A percentile compares a stretch with the other conserved stretches of the same genome.
phyloP scores from a whole-genome alignment of 2,888 invertebrate genomes.

The Hydrotaea cyrtoneurina region DNA sequence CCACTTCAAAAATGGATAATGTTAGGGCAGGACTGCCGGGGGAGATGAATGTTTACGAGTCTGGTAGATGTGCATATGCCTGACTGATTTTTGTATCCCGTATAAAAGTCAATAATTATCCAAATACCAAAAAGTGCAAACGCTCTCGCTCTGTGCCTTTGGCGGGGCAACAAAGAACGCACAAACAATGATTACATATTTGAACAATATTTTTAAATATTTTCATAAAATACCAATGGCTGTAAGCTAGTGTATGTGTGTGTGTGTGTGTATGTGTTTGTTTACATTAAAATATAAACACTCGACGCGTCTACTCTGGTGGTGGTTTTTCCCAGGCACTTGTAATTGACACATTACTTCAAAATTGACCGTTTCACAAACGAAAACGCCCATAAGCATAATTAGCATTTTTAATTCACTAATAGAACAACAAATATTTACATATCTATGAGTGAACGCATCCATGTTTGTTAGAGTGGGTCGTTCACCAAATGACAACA shows the following conservation, averaged over 20 bases:
- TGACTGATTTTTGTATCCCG: neutral
- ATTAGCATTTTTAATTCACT: slow-evolving; percentile 76
- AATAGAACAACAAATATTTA: neutral
- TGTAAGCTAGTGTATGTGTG: neutral
- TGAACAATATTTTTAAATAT: slow-evolving; percentile 48
- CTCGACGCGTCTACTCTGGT: too few relatives aligned
- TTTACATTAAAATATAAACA: too few relatives aligned
- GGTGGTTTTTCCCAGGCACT: slow-evolving; percentile 2
- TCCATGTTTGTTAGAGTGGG: neutral
- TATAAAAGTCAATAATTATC: slow-evolving; percentile 32
- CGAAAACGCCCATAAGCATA: slow-evolving; percentile 44
- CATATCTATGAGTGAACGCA: too few relatives aligned
- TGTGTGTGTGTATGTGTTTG: neutral
- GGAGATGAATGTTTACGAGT: too few relatives aligned
- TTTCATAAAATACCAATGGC: slow-evolving; percentile 53
- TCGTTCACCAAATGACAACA: too few relatives aligned
- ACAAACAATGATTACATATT: slow-evolving; percentile 39
- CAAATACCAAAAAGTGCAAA: neutral
- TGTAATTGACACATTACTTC: slow-evolving; percentile 71
- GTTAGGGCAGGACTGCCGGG: too few relatives aligned
- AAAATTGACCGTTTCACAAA: slow-evolving; percentile 21
- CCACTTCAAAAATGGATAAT: too few relatives aligned
- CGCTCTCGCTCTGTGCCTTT: neutral
- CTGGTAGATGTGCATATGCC: too few relatives aligned
- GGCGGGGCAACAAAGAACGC: neutral